A percentile compares a stretch with the other conserved stretches of the same genome.
Evolutionary conservation across 1,140 invertebrate genomes (phyloP).

Genomic region (Drosophila guanche): DNA sequence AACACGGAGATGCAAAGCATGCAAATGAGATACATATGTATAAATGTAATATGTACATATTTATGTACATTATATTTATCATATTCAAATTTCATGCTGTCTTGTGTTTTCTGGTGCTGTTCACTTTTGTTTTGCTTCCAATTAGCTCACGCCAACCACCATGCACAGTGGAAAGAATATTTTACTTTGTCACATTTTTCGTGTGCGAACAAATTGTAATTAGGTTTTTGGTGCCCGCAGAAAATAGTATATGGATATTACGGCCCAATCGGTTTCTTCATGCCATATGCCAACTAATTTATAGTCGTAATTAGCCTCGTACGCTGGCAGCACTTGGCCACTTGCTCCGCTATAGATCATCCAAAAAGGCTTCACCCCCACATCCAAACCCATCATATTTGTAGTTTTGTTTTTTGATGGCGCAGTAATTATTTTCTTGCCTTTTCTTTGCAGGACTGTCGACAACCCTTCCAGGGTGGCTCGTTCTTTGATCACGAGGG

Average conservation of each 20-base stretch:
- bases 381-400: conserved; percentile 15
- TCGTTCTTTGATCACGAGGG: conserved; percentile 98
- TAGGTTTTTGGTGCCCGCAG: conserved; percentile 34
- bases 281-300: conserved; percentile 69
- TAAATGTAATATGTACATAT: conserved; percentile 21
- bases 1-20: conserved; percentile 21
- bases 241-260: conserved; percentile 16
- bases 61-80: conserved; percentile 42
- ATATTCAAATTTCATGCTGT: conserved; percentile 41
- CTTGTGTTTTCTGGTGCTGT: conserved; percentile 25
- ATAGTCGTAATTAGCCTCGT: conserved; percentile 70
- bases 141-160: conserved; percentile 48
- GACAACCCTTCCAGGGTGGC: conserved; percentile 95
- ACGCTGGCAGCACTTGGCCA: conserved; percentile 31
- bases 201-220: conserved; percentile 44
- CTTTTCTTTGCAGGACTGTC: conserved; percentile 90
- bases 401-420: conserved; percentile 16
- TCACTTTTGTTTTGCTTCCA: conserved; percentile 38
- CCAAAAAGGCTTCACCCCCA: conserved; percentile 12
- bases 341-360: conserved; percentile 62
- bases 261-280: conserved; percentile 44
- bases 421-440: conserved; percentile 34
- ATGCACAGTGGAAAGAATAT: conserved; percentile 38
- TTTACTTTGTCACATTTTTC: conserved; percentile 35
- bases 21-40: conserved; percentile 9